Percentiles rank a stretch among this genome's conserved stretches.
Conservation (phyloP, 2,797 vertebrate species). For the Onychomys leucogaster region DNA sequence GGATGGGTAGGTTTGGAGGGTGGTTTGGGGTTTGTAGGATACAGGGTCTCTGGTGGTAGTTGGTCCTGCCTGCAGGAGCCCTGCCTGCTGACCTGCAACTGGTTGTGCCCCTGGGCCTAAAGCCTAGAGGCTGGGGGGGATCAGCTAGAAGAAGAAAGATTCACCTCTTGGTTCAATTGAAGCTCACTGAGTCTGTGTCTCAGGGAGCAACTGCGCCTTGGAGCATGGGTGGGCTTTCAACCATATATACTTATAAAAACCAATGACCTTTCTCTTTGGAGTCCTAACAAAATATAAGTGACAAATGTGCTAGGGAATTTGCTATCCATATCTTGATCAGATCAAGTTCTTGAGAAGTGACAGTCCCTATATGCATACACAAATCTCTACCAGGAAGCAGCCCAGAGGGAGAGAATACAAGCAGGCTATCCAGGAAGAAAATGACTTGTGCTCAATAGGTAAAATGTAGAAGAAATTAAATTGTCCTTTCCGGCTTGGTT, state of each 20-base stretch:
- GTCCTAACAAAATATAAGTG: neutral
- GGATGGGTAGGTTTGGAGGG: no score
- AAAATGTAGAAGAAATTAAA: conserved; percentile 26
- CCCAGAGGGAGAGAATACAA: neutral
- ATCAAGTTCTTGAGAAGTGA: neutral
- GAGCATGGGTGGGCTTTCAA: neutral
- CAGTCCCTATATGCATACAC: neutral
- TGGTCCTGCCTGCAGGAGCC: no score
- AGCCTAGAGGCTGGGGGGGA: no score
- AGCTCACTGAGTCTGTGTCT: no score
- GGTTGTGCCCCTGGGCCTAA: no score
- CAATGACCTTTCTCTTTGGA: neutral
- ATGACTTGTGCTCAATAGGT: neutral
- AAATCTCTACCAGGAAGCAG: neutral
- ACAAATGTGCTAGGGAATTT: neutral
- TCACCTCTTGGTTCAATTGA: no score
- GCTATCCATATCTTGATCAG: conserved; percentile 20
- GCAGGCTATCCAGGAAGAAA: neutral
- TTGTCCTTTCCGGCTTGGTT: neutral
- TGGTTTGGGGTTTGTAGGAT: no score
- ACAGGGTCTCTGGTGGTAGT: no score
- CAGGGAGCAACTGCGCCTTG: no score
- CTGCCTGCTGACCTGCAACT: no score
- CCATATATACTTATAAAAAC: neutral
- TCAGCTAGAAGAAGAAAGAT: no score